Conservation (phyloP, 2,888 invertebrate species). For the Chymomyza procnemis region DNA sequence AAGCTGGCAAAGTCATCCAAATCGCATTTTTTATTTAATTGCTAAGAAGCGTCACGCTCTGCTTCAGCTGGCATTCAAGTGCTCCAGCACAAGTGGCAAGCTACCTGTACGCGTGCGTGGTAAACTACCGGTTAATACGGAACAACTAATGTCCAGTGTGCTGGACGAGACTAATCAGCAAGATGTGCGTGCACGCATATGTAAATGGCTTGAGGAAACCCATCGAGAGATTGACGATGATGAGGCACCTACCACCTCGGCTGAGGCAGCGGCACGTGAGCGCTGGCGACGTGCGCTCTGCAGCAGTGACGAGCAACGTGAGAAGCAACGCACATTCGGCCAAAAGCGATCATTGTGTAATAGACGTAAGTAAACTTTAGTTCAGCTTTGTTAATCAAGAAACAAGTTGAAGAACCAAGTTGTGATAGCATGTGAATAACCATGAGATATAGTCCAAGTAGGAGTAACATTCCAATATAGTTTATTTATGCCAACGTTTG, state of each 20-base stretch:
- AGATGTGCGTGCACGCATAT: constrained; percentile 56
- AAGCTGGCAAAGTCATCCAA: constrained; percentile 79
- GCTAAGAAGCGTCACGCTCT: constrained; percentile 85
- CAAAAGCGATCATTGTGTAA: neutral
- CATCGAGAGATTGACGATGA: constrained; percentile 47
- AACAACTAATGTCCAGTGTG: constrained; percentile 49
- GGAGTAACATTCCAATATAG: neutral
- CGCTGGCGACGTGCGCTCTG: constrained; percentile 35
- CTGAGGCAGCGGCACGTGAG: constrained; percentile 62
- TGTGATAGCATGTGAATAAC: no score
- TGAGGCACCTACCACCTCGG: constrained; percentile 65
- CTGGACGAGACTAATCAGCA: constrained; percentile 63
- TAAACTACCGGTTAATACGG: constrained; percentile 31
- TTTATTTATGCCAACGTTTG: neutral
- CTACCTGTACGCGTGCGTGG: constrained; percentile 48
- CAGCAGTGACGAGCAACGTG: neutral
- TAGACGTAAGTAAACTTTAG: neutral
- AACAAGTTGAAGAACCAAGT: no score
- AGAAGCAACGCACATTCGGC: neutral
- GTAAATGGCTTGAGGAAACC: constrained; percentile 62
- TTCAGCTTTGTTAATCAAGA: no score
- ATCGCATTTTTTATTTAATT: constrained; percentile 86
- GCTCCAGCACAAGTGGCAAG: constrained; percentile 65
- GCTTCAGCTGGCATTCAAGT: constrained; percentile 82
- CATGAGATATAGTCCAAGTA: neutral